These are phyloP conservation scores for Hyla sarda DNA, from an alignment of 2,113 vertebrate genomes.

Conservation along the genomic window DNA sequence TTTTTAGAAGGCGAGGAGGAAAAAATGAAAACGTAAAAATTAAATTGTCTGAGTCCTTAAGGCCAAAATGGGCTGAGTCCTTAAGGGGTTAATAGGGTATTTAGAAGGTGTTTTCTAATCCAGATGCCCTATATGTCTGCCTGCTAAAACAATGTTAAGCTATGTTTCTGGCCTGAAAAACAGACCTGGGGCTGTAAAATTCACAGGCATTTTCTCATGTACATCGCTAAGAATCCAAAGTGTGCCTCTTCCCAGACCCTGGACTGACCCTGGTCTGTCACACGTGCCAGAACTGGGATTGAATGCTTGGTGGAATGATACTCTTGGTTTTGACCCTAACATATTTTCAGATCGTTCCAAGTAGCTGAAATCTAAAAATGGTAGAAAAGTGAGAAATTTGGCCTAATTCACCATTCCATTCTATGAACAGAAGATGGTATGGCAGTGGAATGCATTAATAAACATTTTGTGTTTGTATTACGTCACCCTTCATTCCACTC, in stretches of 20 bases:
- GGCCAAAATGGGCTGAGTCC: too few species aligned
- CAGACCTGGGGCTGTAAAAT: constrained; percentile 32
- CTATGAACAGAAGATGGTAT: constrained; percentile 47
- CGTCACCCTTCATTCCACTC: constrained; percentile 50
- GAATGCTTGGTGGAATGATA: constrained; percentile 45
- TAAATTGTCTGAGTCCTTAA: too few species aligned
- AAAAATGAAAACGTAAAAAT: too few species aligned
- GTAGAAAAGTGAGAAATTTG: constrained; percentile 30
- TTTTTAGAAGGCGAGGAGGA: too few species aligned
- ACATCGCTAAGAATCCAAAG: constrained; percentile 41
- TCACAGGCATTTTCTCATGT: constrained; percentile 42
- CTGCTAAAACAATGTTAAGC: neutral
- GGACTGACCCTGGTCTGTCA: constrained; percentile 46
- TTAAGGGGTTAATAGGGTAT: too few species aligned
- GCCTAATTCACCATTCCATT: constrained; percentile 43
- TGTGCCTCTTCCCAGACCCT: constrained; percentile 55
- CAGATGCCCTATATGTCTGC: neutral
- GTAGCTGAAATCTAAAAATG: constrained; percentile 53
- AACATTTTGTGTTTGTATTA: constrained; percentile 54
- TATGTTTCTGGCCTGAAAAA: constrained; percentile 24
- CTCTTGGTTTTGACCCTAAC: constrained; percentile 50
- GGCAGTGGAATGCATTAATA: constrained; percentile 57
- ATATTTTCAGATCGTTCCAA: constrained; percentile 47
- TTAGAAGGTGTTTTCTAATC: neutral
- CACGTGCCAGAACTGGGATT: constrained; percentile 45